Conservation (phyloP, 2,888 invertebrate genomes). For the Dasysyrphus albostriatus region DNA sequence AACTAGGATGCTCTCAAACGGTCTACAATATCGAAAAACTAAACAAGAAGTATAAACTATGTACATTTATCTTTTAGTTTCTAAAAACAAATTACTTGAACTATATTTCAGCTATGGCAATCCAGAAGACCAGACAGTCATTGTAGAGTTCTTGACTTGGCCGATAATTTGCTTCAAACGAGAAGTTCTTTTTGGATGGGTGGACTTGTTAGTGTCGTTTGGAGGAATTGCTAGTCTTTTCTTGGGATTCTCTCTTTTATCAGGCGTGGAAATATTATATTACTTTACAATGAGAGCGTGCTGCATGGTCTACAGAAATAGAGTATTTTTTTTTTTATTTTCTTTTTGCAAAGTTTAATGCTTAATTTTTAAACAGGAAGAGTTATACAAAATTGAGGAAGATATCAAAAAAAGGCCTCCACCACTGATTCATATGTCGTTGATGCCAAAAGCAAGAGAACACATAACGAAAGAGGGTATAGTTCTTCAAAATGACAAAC, state of each 20-base stretch:
- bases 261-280: constrained; percentile 90
- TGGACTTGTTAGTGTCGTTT: constrained; percentile 88
- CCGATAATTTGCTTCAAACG: constrained; percentile 88
- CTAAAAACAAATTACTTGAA: not conserved
- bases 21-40: constrained; percentile 91
- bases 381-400: constrained; percentile 82
- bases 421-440: constrained; percentile 80
- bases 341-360: not conserved
- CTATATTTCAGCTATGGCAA: constrained; percentile 76
- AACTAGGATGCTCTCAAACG: constrained; percentile 90
- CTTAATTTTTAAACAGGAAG: constrained; percentile 77
- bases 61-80: not conserved
- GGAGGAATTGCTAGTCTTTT: constrained; percentile 86
- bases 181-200: constrained; percentile 93
- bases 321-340: constrained; percentile 77
- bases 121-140: constrained; percentile 79
- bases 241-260: constrained; percentile 89
- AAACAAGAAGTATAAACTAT: constrained; percentile 84
- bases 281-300: constrained; percentile 89
- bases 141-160: constrained; percentile 89
- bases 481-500: constrained; percentile 44
- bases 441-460: constrained; percentile 76
- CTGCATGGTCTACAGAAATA: constrained; percentile 83
- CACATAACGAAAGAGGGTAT: not conserved
- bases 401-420: constrained; percentile 80